phyloP scores from a whole-genome alignment of 1,140 invertebrate species.

The Carcinoscorpius rotundicauda region DNA sequence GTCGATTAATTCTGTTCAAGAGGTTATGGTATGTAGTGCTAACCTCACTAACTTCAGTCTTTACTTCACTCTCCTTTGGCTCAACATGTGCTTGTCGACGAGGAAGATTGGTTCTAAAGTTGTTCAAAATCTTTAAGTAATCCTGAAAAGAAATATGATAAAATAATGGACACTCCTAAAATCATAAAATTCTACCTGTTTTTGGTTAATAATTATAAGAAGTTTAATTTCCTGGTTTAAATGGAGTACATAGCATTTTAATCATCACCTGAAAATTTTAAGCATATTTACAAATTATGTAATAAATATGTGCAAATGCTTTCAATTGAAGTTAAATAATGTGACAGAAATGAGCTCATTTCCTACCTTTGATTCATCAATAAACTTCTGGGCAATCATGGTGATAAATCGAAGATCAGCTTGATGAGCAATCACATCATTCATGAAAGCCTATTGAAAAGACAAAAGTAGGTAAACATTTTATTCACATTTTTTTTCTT shows the following conservation, averaged over 20 bases:
- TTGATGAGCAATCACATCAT: conserved; percentile 86
- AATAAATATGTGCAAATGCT: too few relatives aligned
- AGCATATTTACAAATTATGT: too few relatives aligned
- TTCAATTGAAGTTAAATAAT: too few relatives aligned
- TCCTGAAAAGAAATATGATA: conserved; percentile 31
- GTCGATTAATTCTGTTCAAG: conserved; percentile 59
- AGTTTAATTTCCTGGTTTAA: too few relatives aligned
- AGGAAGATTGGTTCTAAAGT: conserved; percentile 66
- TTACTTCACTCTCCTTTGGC: conserved; percentile 53
- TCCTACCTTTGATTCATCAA: conserved; percentile 66
- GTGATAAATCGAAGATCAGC: conserved; percentile 87
- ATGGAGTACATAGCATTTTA: too few relatives aligned
- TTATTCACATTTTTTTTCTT: too few relatives aligned
- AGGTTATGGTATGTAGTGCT: conserved; percentile 51
- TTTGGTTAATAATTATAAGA: too few relatives aligned
- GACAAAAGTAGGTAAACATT: too few relatives aligned
- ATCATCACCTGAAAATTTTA: too few relatives aligned
- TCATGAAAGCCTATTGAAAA: conserved; percentile 55
- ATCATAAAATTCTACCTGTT: too few relatives aligned
- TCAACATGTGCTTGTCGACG: conserved; percentile 63
- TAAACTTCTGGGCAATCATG: conserved; percentile 87
- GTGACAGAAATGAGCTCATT: too few relatives aligned
- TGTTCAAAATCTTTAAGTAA: conserved; percentile 64
- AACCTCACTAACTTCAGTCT: conserved; percentile 48
- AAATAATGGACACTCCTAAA: too few relatives aligned